phyloP scores from a whole-genome alignment of 2,113 vertebrate genomes.

The Scophthalmus maximus region DNA sequence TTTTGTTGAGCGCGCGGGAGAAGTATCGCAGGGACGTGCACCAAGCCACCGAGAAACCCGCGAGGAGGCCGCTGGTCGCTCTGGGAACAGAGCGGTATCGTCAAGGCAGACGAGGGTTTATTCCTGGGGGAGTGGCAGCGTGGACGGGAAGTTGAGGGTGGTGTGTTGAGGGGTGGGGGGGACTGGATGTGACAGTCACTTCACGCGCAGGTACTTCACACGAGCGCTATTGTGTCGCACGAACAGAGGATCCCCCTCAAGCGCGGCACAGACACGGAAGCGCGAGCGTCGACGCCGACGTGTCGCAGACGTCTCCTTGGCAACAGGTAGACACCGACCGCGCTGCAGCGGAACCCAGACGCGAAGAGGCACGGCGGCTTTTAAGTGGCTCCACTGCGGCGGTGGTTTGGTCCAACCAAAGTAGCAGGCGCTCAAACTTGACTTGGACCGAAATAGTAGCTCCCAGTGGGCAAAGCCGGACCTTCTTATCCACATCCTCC shows the following conservation, averaged over 20 bases:
- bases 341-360: not conserved
- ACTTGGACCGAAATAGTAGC: not conserved
- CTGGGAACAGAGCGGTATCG: not conserved
- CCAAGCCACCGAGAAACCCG: slow-evolving; percentile 36
- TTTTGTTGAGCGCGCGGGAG: not conserved
- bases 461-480: slow-evolving; percentile 40
- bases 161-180: slow-evolving; percentile 15
- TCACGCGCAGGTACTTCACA: slow-evolving; percentile 46
- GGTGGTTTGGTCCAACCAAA: slow-evolving; percentile 24
- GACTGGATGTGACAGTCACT: slow-evolving; percentile 40
- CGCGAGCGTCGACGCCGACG: not conserved
- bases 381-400: not conserved
- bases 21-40: slow-evolving; percentile 48
- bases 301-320: slow-evolving; percentile 38
- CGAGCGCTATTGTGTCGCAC: slow-evolving; percentile 22
- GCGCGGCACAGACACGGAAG: slow-evolving; percentile 14
- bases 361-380: not conserved
- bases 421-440: not conserved
- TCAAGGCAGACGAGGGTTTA: not conserved
- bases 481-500: slow-evolving; percentile 53
- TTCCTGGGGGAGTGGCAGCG: slow-evolving; percentile 7
- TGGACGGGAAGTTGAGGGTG: slow-evolving; percentile 31
- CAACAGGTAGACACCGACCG: slow-evolving; percentile 39
- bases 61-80: not conserved
- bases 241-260: slow-evolving; percentile 35